Base-by-base conservation (phyloP, 2,888 invertebrate genomes). In the Amphipyra berbera region DNA sequence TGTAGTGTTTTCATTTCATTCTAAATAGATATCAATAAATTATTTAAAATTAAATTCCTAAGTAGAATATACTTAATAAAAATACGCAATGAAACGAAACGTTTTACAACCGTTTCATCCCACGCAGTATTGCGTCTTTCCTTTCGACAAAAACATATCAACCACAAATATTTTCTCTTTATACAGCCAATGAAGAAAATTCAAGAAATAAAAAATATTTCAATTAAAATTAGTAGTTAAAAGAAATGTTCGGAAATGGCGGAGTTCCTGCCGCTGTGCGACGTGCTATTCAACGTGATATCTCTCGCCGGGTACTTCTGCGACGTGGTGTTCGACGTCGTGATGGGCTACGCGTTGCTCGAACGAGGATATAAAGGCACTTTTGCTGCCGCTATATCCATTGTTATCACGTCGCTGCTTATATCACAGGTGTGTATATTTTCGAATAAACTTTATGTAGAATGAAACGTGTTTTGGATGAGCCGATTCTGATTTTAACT, bases 241-340 rank as follows among this genome's bases (percentile, higher is more conserved):
- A 83, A 86, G 92, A 89, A 87, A 93, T 93, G 93, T 86, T 79
- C 80, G 84, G 92, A 88, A 83, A 95, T 95, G 97, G 96, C 97
- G 92, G 98, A 98, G 95, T 98, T 98, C 91, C 95, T 98, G 91
- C 98, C 98, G 78, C 96, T 98, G 88, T 98, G 98, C 96, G 98
- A 98, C 95, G 97, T 98, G 74, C 95, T 98, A 49, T 98, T 98
- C 95, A 98, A 98, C 93, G 97, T 98, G 88, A 98, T 98, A 81
- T 98, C 98, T 49, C 94, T 98, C 78, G 98, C 98, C 61, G 97
- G 97, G 27, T 98, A 98, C 89, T 98, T 98, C 92, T 98, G 98
- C 95, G 98, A 98, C 95, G 96, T 98, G 69, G 98, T 98, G 7
- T 98, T 98, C 90, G 98, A 98, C 90, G 96, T 98, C 66, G 97